Evolutionary conservation across 92 coral and sea anemone species (phyloP).

Genomic region (Blastomussa wellsi): DNA sequence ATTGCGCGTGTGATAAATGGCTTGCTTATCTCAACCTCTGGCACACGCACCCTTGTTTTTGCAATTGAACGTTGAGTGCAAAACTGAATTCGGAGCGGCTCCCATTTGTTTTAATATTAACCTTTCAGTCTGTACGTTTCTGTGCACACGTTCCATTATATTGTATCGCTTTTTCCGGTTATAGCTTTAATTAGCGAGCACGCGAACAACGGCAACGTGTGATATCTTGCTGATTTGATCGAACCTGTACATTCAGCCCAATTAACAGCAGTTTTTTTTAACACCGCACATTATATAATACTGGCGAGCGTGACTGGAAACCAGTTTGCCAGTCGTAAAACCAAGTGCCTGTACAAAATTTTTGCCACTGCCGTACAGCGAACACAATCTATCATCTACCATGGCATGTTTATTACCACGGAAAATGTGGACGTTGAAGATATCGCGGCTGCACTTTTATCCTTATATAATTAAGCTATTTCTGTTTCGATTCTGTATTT

Average conservation of each 20-base stretch:
- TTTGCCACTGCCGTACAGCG: neutral
- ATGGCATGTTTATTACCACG: neutral
- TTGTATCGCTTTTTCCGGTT: neutral
- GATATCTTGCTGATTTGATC: neutral
- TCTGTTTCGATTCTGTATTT: neutral
- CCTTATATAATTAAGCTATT: neutral
- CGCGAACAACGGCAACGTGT: neutral
- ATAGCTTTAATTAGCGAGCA: neutral
- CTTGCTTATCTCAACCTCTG: slow-evolving; percentile 29
- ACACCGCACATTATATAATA: neutral
- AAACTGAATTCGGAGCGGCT: slow-evolving; percentile 6
- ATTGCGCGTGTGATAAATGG: slow-evolving; percentile 12
- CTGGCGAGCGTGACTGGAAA: neutral
- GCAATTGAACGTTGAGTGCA: slow-evolving; percentile 6
- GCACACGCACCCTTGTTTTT: neutral
- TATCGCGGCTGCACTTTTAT: neutral
- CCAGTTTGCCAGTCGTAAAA: neutral
- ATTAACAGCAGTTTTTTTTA: neutral
- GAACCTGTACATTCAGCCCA: neutral
- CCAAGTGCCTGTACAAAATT: neutral
- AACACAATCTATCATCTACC: neutral
- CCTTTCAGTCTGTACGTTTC: neutral
- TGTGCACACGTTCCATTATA: neutral
- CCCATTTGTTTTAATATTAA: slow-evolving; percentile 9
- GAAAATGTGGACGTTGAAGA: neutral